Evolutionary conservation across 2,113 vertebrate genomes (phyloP).

Genomic region (Sapayoa aenigma): DNA sequence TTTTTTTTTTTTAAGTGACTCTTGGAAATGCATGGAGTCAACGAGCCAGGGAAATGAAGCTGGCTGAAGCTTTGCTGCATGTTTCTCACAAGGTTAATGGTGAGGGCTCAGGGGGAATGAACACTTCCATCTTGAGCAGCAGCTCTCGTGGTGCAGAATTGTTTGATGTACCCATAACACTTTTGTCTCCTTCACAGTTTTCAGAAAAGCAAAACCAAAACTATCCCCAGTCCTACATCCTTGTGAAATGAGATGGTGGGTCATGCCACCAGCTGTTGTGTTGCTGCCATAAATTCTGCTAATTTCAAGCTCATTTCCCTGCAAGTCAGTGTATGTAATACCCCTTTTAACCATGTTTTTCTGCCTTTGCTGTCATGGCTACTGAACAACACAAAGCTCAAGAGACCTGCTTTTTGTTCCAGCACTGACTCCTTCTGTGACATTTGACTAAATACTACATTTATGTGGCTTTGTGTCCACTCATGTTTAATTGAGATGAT

Average conservation of each 20-base stretch:
- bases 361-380: background rate
- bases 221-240: background rate
- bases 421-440: background rate
- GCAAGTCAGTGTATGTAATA: background rate
- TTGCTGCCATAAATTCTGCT: background rate
- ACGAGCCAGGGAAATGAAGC: background rate
- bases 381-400: background rate
- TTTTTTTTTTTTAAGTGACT: background rate
- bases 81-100: background rate
- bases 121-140: background rate
- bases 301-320: background rate
- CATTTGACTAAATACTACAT: background rate
- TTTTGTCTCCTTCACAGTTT: background rate
- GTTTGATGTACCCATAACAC: background rate
- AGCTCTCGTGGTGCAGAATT: fast-evolving
- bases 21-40: background rate
- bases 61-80: background rate
- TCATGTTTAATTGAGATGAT: background rate
- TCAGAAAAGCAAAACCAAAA: background rate
- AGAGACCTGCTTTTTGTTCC: background rate
- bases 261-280: background rate
- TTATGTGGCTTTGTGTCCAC: background rate
- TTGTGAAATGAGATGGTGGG: background rate
- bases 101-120: background rate
- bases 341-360: background rate